phyloP scores from a whole-genome alignment of 1,140 invertebrate species.

The Ditylenchus dipsaci region DNA sequence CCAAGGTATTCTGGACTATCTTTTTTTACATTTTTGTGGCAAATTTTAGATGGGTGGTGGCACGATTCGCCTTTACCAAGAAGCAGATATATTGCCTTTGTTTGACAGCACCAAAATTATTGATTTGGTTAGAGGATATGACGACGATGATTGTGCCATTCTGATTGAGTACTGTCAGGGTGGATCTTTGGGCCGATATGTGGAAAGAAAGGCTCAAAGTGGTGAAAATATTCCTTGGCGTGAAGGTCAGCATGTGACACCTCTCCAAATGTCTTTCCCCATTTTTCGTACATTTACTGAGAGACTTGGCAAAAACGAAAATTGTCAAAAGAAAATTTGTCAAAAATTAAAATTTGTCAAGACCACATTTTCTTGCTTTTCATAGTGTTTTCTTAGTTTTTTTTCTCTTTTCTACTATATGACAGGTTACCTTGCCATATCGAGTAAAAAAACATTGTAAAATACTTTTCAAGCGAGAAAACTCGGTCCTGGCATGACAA shows the following conservation, averaged over 20 bases:
- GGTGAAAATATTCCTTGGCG: neutral
- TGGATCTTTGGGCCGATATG: neutral
- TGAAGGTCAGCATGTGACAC: neutral
- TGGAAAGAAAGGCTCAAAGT: neutral
- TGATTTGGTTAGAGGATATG: neutral
- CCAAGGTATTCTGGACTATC: neutral
- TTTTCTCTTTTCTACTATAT: too few species aligned
- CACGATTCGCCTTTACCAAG: neutral
- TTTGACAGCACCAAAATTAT: neutral
- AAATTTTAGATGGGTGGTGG: neutral
- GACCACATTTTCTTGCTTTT: too few species aligned
- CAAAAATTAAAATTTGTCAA: too few species aligned
- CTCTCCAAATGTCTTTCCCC: neutral
- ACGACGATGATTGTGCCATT: neutral
- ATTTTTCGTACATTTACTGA: too few species aligned
- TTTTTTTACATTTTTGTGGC: neutral
- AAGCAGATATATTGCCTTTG: neutral
- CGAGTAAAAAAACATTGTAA: too few species aligned
- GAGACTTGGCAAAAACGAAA: too few species aligned
- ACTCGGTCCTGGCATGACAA: too few species aligned
- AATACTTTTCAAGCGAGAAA: too few species aligned
- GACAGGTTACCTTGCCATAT: too few species aligned
- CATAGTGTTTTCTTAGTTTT: too few species aligned
- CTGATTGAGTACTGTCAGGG: slow-evolving; percentile 1
- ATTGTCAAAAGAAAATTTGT: too few species aligned